Evolutionary conservation across 2,888 invertebrate genomes (phyloP).

Genomic region (Brachyopa scutellaris): DNA sequence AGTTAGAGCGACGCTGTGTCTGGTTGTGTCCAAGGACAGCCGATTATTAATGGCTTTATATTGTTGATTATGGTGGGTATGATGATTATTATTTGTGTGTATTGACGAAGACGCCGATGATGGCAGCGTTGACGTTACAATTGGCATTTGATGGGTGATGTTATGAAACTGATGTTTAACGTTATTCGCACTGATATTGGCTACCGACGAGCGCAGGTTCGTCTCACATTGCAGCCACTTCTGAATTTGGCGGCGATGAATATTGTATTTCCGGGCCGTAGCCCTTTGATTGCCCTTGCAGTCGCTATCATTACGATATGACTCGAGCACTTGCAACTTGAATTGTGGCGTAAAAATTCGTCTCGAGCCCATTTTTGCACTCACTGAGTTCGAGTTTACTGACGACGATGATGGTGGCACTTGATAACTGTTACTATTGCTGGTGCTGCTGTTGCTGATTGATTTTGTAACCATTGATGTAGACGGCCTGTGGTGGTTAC

Average conservation of each 20-base stretch:
- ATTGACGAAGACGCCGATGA: constrained; percentile 65
- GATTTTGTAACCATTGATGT: constrained; percentile 62
- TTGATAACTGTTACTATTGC: constrained; percentile 68
- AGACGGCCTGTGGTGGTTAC: constrained; percentile 11
- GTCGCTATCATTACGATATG: constrained; percentile 92
- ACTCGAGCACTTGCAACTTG: constrained; percentile 93
- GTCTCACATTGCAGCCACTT: constrained; percentile 95
- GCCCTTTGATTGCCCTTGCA: constrained; percentile 95
- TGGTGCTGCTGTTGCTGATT: constrained; percentile 18
- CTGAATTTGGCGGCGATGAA: constrained; percentile 94
- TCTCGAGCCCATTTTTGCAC: constrained; percentile 88
- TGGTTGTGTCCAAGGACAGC: constrained; percentile 77
- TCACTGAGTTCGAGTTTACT: constrained; percentile 73
- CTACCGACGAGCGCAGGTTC: constrained; percentile 88
- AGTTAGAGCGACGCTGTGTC: constrained; percentile 76
- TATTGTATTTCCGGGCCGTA: constrained; percentile 94
- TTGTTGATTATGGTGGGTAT: constrained; percentile 68
- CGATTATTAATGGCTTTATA: constrained; percentile 72
- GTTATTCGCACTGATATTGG: constrained; percentile 81
- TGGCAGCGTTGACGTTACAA: constrained; percentile 64
- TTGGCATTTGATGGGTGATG: constrained; percentile 75
- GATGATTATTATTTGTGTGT: constrained; percentile 69
- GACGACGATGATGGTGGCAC: too few relatives aligned
- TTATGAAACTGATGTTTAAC: constrained; percentile 79
- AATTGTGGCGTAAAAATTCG: constrained; percentile 95